phyloP scores from a whole-genome alignment of 2,888 invertebrate genomes.

The Tholera decimalis region DNA sequence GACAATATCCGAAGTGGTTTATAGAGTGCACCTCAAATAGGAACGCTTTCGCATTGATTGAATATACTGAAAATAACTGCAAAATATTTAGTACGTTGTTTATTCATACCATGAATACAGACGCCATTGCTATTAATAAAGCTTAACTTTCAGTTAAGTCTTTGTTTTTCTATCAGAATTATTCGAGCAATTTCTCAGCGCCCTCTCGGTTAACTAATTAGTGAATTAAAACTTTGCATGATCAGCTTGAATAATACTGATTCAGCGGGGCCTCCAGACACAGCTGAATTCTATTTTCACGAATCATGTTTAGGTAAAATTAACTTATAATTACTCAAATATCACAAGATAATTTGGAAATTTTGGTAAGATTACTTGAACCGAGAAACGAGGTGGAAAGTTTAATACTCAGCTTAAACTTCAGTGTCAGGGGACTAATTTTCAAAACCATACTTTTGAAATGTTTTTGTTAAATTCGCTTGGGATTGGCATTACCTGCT shows the following conservation, averaged over 20 bases:
- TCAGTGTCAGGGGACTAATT: slow-evolving; percentile 40
- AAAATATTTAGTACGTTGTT: slow-evolving; percentile 15
- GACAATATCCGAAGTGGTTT: slow-evolving; percentile 29
- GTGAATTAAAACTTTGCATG: slow-evolving; percentile 69
- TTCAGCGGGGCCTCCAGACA: slow-evolving; percentile 60
- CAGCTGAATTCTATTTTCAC: slow-evolving; percentile 65
- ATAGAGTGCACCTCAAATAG: slow-evolving; percentile 8
- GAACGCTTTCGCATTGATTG: background rate
- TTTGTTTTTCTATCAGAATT: slow-evolving; percentile 29
- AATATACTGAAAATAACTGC: slow-evolving; percentile 1
- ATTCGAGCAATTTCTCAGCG: slow-evolving; percentile 38
- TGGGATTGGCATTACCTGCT: background rate
- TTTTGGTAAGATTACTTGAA: slow-evolving; percentile 57
- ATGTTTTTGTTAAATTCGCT: slow-evolving; percentile 10
- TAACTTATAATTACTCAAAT: slow-evolving; percentile 76
- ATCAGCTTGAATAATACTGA: slow-evolving; percentile 76
- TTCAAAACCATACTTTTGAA: slow-evolving; percentile 21
- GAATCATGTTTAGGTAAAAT: slow-evolving; percentile 73
- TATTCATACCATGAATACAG: slow-evolving; percentile 20
- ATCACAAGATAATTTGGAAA: slow-evolving; percentile 70
- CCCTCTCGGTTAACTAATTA: slow-evolving; percentile 60
- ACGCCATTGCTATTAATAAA: slow-evolving; percentile 7
- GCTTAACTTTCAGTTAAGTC: background rate
- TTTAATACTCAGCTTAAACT: slow-evolving; percentile 50
- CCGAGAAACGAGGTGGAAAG: slow-evolving; percentile 50